phyloP scores from a whole-genome alignment of 2,113 vertebrate genomes.

The Archocentrus centrarchus region DNA sequence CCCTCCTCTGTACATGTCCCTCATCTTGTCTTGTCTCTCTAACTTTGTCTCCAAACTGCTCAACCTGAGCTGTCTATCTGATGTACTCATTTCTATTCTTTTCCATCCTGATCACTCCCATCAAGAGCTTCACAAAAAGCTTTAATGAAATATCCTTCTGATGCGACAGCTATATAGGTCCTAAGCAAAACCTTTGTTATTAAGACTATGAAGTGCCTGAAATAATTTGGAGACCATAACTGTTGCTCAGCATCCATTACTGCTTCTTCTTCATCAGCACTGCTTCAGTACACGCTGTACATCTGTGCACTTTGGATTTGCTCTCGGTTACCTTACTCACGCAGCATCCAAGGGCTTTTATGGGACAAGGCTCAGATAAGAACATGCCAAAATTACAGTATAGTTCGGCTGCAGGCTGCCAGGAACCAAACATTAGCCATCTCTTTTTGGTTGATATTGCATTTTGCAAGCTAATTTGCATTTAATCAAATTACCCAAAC shows the following conservation, averaged over 20 bases:
- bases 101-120: neutral
- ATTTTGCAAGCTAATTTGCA: constrained; percentile 57
- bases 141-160: neutral
- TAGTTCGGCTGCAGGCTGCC: constrained; percentile 15
- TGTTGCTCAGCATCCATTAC: neutral
- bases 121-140: neutral
- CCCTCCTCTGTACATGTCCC: neutral
- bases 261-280: constrained; percentile 6
- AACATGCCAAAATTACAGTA: constrained; percentile 14
- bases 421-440: constrained; percentile 42
- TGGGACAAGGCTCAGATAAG: constrained; percentile 28
- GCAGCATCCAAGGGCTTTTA: constrained; percentile 34
- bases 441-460: constrained; percentile 27
- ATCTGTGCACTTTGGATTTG: constrained; percentile 8
- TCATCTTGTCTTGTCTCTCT: neutral
- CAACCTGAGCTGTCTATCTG: neutral
- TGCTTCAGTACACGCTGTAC: neutral
- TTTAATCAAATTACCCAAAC: constrained; percentile 53
- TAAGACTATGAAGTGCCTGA: too few species aligned
- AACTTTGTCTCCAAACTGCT: constrained; percentile 1
- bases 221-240: neutral
- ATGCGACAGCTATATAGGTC: neutral
- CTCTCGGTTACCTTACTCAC: constrained; percentile 38
- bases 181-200: too few species aligned
- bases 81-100: neutral